Evolutionary conservation across 2,888 invertebrate genomes (phyloP).

Genomic region (Junonia oenone): DNA sequence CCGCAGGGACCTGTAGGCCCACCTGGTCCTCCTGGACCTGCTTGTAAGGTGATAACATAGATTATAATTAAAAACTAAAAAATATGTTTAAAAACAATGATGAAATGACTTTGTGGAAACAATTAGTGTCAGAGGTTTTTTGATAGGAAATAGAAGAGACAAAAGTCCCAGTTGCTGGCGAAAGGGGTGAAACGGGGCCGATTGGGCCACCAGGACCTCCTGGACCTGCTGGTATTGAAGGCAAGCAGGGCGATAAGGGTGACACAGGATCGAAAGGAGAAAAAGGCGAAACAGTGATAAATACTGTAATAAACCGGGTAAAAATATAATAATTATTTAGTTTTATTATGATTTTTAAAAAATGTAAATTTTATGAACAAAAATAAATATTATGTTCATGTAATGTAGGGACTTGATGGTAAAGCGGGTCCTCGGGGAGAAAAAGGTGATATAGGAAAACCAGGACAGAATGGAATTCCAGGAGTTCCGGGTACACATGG

Average conservation of each 20-base stretch:
- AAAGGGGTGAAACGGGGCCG: slow-evolving; percentile 48
- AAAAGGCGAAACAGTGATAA: slow-evolving; percentile 31
- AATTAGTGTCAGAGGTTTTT: slow-evolving; percentile 42
- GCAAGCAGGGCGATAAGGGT: slow-evolving; percentile 63
- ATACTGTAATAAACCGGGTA: slow-evolving; percentile 16
- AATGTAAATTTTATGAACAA: no score
- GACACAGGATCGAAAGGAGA: slow-evolving; percentile 28
- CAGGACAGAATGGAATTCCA: slow-evolving; percentile 73
- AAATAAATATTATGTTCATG: background rate
- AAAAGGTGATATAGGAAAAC: slow-evolving; percentile 54
- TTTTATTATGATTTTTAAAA: no score
- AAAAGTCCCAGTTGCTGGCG: slow-evolving; percentile 43
- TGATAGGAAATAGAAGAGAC: slow-evolving; percentile 52
- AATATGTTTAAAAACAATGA: background rate
- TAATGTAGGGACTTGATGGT: slow-evolving; percentile 25
- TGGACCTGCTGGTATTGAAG: slow-evolving; percentile 79
- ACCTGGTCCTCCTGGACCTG: slow-evolving; percentile 76
- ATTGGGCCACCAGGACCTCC: slow-evolving; percentile 67
- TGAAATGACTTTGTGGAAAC: slow-evolving; percentile 9
- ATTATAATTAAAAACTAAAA: slow-evolving; percentile 25
- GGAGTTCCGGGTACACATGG: slow-evolving; percentile 86
- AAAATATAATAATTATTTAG: no score
- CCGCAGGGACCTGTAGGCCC: slow-evolving; percentile 78
- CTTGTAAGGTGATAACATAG: slow-evolving; percentile 45
- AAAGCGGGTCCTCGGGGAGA: slow-evolving; percentile 44